A percentile compares a stretch with the other conserved stretches of the same genome.
Evolutionary conservation across 2,113 vertebrate species (phyloP).

Genomic region (Narcine bancroftii): DNA sequence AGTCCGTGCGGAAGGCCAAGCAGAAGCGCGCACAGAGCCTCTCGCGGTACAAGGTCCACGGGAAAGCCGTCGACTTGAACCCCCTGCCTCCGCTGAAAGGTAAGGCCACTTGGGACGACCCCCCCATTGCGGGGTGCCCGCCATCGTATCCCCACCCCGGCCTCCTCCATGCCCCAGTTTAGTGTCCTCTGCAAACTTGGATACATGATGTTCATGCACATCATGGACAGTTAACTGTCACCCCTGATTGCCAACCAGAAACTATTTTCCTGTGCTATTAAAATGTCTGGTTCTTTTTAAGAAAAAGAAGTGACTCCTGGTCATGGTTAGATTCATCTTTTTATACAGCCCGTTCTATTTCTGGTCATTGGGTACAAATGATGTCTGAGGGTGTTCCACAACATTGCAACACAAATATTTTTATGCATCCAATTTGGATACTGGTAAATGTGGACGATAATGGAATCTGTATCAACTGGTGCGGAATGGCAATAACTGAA

Average conservation of each 20-base stretch:
- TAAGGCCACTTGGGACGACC: too few relatives aligned
- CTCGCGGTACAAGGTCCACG: slow-evolving; percentile 97
- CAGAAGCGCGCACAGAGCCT: slow-evolving; percentile 99
- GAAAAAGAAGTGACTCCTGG: not conserved
- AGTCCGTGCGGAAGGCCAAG: slow-evolving; percentile 99
- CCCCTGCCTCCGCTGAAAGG: slow-evolving; percentile 96
- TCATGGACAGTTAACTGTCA: too few relatives aligned
- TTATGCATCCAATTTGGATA: not conserved
- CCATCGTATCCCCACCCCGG: not conserved
- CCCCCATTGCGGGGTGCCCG: not conserved
- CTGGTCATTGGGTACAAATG: not conserved
- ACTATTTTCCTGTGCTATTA: not conserved
- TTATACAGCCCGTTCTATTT: not conserved
- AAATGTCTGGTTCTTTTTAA: not conserved
- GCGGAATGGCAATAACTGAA: too few relatives aligned
- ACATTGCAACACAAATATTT: not conserved
- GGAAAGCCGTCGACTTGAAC: slow-evolving; percentile 97
- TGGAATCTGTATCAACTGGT: not conserved
- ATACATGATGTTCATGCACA: too few relatives aligned
- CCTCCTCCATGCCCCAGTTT: not conserved
- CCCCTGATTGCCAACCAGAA: too few relatives aligned
- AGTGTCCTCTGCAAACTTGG: too few relatives aligned
- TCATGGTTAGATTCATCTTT: not conserved
- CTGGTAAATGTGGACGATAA: not conserved
- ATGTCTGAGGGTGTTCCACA: not conserved